These are phyloP conservation scores for Cotesia vestalis DNA, from an alignment of 1,140 invertebrate species.

Conservation along the genomic window DNA sequence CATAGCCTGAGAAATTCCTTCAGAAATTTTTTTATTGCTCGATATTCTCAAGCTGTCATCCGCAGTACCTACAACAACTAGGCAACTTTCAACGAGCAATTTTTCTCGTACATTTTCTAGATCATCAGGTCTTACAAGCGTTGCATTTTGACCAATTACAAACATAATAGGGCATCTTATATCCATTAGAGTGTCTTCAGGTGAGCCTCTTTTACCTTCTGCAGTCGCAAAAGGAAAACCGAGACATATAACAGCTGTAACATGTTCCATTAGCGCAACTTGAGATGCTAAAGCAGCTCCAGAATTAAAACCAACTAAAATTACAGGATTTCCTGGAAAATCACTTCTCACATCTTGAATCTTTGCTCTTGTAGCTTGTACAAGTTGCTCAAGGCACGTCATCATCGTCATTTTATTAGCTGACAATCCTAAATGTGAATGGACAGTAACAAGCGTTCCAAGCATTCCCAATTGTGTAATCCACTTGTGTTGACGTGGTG, in stretches of 20 bases:
- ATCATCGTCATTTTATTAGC: constrained; percentile 66
- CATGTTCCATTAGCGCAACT: constrained; percentile 71
- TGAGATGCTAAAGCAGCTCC: constrained; percentile 79
- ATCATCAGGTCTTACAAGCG: constrained; percentile 73
- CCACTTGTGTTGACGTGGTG: constrained; percentile 76
- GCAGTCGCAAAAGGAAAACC: constrained; percentile 83
- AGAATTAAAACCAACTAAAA: constrained; percentile 80
- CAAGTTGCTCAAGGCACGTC: constrained; percentile 75
- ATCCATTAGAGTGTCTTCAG: constrained; percentile 81
- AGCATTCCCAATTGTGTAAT: constrained; percentile 73
- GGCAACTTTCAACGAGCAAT: constrained; percentile 78
- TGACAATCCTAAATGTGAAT: constrained; percentile 62
- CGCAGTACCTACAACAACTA: constrained; percentile 84
- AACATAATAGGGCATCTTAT: constrained; percentile 80
- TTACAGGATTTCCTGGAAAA: constrained; percentile 76
- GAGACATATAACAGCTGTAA: constrained; percentile 81
- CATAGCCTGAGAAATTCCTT: constrained; percentile 83
- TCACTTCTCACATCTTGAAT: constrained; percentile 76
- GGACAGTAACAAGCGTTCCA: constrained; percentile 76
- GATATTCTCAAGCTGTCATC: constrained; percentile 80
- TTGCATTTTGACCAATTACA: constrained; percentile 81
- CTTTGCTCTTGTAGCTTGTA: constrained; percentile 74
- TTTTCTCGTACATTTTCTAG: constrained; percentile 80
- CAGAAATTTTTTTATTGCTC: constrained; percentile 74
- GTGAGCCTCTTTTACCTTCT: constrained; percentile 78